A percentile compares a stretch with the other conserved stretches of the same genome.
phyloP scores from a whole-genome alignment of 2,797 vertebrate species.

The Aselliscus stoliczkanus region DNA sequence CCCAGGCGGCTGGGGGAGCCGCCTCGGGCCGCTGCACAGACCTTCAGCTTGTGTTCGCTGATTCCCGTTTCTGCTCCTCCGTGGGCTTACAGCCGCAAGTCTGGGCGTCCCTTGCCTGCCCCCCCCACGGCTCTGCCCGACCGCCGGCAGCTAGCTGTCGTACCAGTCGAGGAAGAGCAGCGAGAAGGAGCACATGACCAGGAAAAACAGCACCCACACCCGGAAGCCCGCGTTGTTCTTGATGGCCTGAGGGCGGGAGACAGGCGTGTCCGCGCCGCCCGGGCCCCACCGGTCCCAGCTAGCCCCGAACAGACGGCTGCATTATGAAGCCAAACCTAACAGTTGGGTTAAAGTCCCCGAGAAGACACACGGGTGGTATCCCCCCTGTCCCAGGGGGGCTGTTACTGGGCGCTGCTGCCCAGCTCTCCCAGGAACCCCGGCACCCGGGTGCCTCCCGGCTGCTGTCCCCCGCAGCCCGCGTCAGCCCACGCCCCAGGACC shows the following conservation, averaged over 20 bases:
- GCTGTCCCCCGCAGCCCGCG: not conserved
- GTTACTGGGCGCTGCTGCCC: rapidly evolving
- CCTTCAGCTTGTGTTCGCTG: rapidly evolving
- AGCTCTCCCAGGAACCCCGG: rapidly evolving
- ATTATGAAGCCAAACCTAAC: not conserved
- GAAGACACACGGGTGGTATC: rapidly evolving
- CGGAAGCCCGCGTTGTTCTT: conserved; percentile 99
- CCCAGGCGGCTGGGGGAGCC: not conserved
- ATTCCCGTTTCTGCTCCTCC: not conserved
- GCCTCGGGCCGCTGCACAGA: too few relatives aligned
- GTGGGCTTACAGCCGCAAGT: not conserved
- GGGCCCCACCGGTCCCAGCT: too few relatives aligned
- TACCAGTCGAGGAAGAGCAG: conserved; percentile 99
- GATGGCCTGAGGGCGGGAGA: conserved; percentile 86
- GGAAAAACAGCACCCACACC: conserved; percentile 99
- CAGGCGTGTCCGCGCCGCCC: too few relatives aligned
- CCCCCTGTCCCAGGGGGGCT: too few relatives aligned
- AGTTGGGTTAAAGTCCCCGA: not conserved
- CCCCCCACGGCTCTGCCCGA: not conserved
- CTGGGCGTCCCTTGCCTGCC: not conserved
- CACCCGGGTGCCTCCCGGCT: not conserved
- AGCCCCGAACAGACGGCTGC: not conserved
- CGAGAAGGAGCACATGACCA: conserved; percentile 99
- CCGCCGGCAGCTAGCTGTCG: conserved; percentile 89
- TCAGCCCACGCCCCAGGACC: not conserved